phyloP scores from a whole-genome alignment of 2,888 invertebrate genomes.

The Pheosia gnoma region DNA sequence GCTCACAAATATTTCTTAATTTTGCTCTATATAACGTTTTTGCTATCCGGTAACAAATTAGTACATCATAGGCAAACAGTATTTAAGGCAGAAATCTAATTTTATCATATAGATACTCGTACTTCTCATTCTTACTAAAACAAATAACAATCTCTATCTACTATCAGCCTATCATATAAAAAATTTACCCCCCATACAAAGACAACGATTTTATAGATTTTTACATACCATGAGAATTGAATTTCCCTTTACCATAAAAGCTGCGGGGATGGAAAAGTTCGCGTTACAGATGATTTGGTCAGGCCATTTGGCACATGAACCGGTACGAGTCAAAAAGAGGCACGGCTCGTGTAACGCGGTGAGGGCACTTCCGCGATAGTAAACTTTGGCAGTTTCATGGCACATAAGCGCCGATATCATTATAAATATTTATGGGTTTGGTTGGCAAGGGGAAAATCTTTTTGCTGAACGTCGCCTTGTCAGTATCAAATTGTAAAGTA shows the following conservation, averaged over 20 bases:
- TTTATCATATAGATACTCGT: no score
- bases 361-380: conserved; percentile 46
- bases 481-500: no score
- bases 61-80: no score
- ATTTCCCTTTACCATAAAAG: conserved; percentile 52
- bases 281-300: conserved; percentile 61
- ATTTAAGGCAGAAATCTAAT: no score
- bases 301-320: conserved; percentile 60
- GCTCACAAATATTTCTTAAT: no score
- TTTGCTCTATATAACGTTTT: no score
- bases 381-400: conserved; percentile 46
- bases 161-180: conserved; percentile 1
- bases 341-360: conserved; percentile 49
- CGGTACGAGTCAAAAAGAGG: conserved; percentile 51
- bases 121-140: no score
- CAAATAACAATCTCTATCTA: no score
- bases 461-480: neutral
- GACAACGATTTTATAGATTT: conserved; percentile 36
- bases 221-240: conserved; percentile 59
- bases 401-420: conserved; percentile 19
- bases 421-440: conserved; percentile 11
- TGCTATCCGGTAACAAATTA: no score
- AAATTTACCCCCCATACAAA: conserved; percentile 27
- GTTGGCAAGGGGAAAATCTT: neutral
- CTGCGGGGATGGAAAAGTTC: conserved; percentile 54